Evolutionary conservation across 2,113 vertebrate species (phyloP), one percentile per base, ranked within the genome.

Genomic region (Clinocottus analis): DNA sequence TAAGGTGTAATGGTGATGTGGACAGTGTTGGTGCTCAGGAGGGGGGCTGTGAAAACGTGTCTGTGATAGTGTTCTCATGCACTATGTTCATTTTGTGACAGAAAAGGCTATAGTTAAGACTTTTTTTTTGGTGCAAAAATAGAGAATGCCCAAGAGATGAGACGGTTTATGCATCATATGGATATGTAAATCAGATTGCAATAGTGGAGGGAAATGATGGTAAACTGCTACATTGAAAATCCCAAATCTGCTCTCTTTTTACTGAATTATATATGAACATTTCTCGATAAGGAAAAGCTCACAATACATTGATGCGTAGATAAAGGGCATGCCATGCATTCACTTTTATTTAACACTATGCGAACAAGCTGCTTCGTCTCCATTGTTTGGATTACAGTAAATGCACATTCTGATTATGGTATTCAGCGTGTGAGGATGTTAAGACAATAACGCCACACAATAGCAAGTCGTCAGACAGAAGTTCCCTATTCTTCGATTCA

Each of bases 1-100:
- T 67, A 70, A 47, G 67, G 21, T 66, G 67, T 60, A 23, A 41
- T 33, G 69, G 19, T 56, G 49, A 65, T 29, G 45, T 53, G 23
- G 31, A 16, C 7, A 2, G 19, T 45, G 43, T 74, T 66, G 17
- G 8, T 29, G 68, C 39, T n/a, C 33, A 70, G 25, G 39, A 55
- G 27, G 43, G 33, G 14, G 27, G 61, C 53, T 51, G 64, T 35
- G 11, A 69, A 64, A n/a, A 17, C 25, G 1, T 33, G 55, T 43
- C 23, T 73, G 47, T 51, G 8, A 31, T 69, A 10, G 21, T 19
- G 21, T 35, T 23, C 27, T 69, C 19, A 19, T 11, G 17, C 14
- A 39, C 21, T 41, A 45, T 21, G 27, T 53, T 56, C 4, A 3
- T 1, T 29, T 14, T 62, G 11, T 65, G 12, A 39, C 13, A 45